Percentiles rank a stretch among this genome's conserved stretches.
Conservation (phyloP, 2,113 vertebrate species). For the Cyphomyrus plagiostoma region DNA sequence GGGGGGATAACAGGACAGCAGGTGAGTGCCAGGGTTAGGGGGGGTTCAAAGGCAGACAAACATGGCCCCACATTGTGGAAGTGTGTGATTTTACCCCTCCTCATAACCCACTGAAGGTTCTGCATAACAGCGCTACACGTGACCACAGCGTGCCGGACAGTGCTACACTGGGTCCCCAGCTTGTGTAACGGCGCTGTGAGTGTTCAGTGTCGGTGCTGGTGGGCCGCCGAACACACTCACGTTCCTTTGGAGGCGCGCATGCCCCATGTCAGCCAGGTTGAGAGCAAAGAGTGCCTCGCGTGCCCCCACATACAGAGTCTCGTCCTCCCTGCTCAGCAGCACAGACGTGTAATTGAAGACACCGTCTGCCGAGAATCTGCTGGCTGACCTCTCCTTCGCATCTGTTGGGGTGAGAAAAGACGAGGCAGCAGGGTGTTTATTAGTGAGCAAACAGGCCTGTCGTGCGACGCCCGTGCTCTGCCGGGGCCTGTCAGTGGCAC, state of each 20-base stretch:
- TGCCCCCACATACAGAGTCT: slow-evolving; percentile 74
- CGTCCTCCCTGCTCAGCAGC: slow-evolving; percentile 72
- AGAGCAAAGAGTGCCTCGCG: slow-evolving; percentile 76
- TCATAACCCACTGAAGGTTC: background rate
- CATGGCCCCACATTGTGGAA: background rate
- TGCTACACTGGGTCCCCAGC: background rate
- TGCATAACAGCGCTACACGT: background rate
- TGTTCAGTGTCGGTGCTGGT: background rate
- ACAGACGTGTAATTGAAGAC: slow-evolving; percentile 76
- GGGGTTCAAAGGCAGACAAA: background rate
- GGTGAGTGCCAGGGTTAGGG: background rate
- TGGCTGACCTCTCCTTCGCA: slow-evolving; percentile 62
- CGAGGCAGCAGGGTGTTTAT: background rate
- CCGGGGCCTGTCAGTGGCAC: background rate
- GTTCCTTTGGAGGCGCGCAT: slow-evolving; percentile 51
- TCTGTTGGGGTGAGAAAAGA: slow-evolving; percentile 37
- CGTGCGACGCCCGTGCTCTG: background rate
- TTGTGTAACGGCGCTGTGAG: background rate
- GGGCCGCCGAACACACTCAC: slow-evolving; percentile 55
- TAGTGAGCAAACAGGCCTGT: background rate
- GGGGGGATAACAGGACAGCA: background rate
- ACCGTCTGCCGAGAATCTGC: slow-evolving; percentile 60
- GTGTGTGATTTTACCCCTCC: background rate
- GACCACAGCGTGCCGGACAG: background rate
- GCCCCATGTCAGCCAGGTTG: slow-evolving; percentile 62